These are phyloP conservation scores for Hippocampus mohnikei DNA, from an alignment of 2,113 vertebrate genomes.

Conservation along the genomic window DNA sequence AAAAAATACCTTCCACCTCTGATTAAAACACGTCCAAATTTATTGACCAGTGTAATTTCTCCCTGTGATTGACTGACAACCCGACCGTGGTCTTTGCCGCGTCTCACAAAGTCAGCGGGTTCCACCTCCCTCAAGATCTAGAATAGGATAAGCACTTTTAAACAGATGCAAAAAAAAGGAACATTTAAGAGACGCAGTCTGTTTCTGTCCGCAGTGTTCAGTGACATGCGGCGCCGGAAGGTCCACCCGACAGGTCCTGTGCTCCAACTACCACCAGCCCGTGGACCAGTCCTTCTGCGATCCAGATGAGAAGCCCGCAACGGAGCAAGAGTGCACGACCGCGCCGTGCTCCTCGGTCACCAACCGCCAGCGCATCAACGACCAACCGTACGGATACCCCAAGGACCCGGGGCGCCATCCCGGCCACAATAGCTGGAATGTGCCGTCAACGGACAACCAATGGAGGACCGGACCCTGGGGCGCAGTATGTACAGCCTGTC, in stretches of 20 bases:
- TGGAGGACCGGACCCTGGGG: slow-evolving; percentile 98
- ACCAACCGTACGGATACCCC: slow-evolving; percentile 75
- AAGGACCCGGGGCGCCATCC: slow-evolving; percentile 69
- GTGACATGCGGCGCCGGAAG: slow-evolving; percentile 82
- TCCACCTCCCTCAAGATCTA: too few species aligned
- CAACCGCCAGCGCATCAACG: slow-evolving; percentile 69
- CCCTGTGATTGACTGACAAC: too few species aligned
- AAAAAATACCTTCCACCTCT: too few species aligned
- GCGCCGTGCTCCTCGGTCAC: slow-evolving; percentile 73
- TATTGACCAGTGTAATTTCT: too few species aligned
- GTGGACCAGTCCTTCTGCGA: slow-evolving; percentile 83
- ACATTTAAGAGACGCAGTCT: not conserved
- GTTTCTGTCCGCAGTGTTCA: slow-evolving; percentile 78
- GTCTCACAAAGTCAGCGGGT: too few species aligned
- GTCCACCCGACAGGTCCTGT: slow-evolving; percentile 82
- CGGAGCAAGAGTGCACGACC: slow-evolving; percentile 80
- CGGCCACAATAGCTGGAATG: slow-evolving; percentile 77
- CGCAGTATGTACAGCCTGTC: slow-evolving; percentile 77
- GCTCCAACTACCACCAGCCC: slow-evolving; percentile 82
- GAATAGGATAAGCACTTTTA: too few species aligned
- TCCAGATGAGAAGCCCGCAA: slow-evolving; percentile 73
- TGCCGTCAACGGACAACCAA: slow-evolving; percentile 76
- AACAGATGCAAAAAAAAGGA: not conserved
- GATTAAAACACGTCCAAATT: not conserved
- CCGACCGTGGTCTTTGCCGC: too few species aligned